Percentiles rank a stretch among this genome's conserved stretches.
Evolutionary conservation across 1,140 invertebrate species (phyloP).

Genomic region (Ephestia elutella): DNA sequence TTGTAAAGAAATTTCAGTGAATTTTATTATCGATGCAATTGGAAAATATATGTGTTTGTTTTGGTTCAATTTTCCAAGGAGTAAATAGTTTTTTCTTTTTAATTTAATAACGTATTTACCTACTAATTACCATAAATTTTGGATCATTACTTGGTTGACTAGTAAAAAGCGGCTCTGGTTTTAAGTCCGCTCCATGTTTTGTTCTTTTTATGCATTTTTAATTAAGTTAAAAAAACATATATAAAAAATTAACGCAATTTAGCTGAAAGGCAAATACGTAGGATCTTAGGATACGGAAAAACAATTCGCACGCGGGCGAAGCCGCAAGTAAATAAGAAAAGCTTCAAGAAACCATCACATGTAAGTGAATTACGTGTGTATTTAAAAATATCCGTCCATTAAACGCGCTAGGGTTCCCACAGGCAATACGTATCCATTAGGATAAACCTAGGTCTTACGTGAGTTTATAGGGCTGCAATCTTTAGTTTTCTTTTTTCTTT

Average conservation of each 20-base stretch:
- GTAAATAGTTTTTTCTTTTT: too few species aligned
- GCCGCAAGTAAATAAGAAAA: neutral
- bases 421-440: slow-evolving; percentile 31
- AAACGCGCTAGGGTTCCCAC: slow-evolving; percentile 29
- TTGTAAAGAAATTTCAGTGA: neutral
- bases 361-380: slow-evolving; percentile 3
- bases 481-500: neutral
- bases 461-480: slow-evolving; percentile 11
- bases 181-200: too few species aligned
- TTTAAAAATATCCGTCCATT: slow-evolving; percentile 13
- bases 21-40: neutral
- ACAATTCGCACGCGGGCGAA: too few species aligned
- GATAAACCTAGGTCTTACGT: slow-evolving; percentile 28
- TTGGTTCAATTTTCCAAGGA: neutral
- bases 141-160: too few species aligned
- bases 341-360: neutral
- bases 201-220: too few species aligned
- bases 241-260: too few species aligned
- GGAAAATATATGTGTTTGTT: neutral
- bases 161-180: too few species aligned
- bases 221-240: too few species aligned
- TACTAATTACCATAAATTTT: too few species aligned
- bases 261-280: too few species aligned
- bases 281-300: too few species aligned
- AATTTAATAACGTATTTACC: too few species aligned